Conservation (phyloP, 1,140 invertebrate species). For the Orchesella cincta region DNA sequence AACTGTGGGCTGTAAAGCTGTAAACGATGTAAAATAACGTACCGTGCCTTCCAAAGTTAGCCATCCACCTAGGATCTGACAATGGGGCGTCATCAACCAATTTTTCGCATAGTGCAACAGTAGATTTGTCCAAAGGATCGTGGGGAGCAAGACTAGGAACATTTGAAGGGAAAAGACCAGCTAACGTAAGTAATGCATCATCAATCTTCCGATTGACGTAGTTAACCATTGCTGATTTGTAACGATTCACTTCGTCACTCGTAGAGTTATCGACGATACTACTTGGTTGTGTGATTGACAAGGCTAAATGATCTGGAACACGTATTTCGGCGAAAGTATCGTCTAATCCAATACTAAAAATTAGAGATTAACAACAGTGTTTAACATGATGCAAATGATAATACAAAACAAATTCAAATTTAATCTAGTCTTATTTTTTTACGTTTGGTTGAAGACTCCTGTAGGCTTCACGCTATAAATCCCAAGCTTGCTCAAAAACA, state of each 20-base stretch:
- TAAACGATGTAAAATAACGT: too few species aligned
- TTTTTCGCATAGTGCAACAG: slow-evolving; percentile 58
- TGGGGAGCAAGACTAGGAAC: slow-evolving; percentile 40
- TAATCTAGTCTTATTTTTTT: neutral
- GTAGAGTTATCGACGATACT: neutral
- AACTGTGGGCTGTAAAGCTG: too few species aligned
- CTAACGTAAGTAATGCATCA: slow-evolving; percentile 68
- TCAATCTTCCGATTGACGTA: slow-evolving; percentile 50
- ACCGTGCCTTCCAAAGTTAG: slow-evolving; percentile 38
- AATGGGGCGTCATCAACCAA: slow-evolving; percentile 85
- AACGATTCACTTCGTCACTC: slow-evolving; percentile 47
- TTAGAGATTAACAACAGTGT: slow-evolving; percentile 29
- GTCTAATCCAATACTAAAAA: slow-evolving; percentile 53
- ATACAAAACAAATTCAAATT: neutral
- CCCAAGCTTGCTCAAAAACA: slow-evolving; percentile 6
- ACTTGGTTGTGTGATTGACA: slow-evolving; percentile 41
- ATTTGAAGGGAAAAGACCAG: slow-evolving; percentile 67
- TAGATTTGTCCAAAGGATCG: slow-evolving; percentile 45
- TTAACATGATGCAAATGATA: too few species aligned
- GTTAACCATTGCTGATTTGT: slow-evolving; percentile 46
- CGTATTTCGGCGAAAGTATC: slow-evolving; percentile 41
- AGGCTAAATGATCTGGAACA: slow-evolving; percentile 44
- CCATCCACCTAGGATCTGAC: slow-evolving; percentile 81
- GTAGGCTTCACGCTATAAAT: neutral
- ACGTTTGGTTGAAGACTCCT: neutral